Evolutionary conservation across 2,113 vertebrate species (phyloP), one percentile per base, ranked within the genome.

Genomic region (Aldabrachelys gigantea): DNA sequence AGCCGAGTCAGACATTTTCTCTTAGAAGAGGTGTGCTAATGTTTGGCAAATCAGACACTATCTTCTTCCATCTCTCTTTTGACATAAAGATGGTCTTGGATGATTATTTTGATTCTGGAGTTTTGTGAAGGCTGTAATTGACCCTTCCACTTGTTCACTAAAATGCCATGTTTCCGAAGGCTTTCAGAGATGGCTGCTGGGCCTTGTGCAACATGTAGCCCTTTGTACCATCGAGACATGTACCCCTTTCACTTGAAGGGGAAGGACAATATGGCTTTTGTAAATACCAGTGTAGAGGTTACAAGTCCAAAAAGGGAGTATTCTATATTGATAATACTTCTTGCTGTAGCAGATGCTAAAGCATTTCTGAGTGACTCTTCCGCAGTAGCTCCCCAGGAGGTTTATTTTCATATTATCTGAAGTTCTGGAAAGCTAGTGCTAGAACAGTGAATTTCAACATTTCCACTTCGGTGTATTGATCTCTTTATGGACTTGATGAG

Each of bases 81-180:
- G 95, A 97, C 94, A 90, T 12, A 95, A 95, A 93, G 84, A 88
- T 90, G 89, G 90, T 90, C 76, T 94, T 89, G 75, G 92, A 91
- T 8, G 2, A 89, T 53, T 13, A 85, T 75, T 92, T 41, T 75
- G 35, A 94, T 13, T 38, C 6, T 69, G 84, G 87, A 92, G 92
- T 80, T 49, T 90, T 89, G 10, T 76, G 41, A 90, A 31, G 56
- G 93, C 85, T 38, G 52, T 10, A 88, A 92, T 0, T 52, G 84
- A 93, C 31, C 21, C 2, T 82, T 83, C 4, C 24, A 21, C 29
- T 52, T 57, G 41, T 29, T 62, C 21, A 85, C 76, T 49, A 82
- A 52, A 84, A 85, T 89, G 31, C 82, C 5, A 2, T 5, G n/a
- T 56, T 94, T 93, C 59, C n/a, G 7, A 38, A 87, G 4, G 24